phyloP scores from a whole-genome alignment of 2,888 invertebrate species.

The Dolichomitus sp. region DNA sequence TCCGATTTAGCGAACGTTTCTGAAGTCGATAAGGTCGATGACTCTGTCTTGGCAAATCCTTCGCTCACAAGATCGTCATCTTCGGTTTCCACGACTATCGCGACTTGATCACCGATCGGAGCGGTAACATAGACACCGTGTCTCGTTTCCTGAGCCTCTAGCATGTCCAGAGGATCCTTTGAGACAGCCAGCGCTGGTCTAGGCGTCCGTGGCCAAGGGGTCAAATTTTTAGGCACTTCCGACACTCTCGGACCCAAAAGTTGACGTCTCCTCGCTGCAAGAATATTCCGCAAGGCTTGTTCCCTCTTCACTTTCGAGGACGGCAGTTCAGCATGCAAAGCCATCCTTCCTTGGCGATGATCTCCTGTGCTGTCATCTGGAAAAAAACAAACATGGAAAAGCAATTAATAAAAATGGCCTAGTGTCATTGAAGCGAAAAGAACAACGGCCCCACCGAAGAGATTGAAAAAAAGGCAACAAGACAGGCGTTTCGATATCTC shows the following conservation, averaged over 20 bases:
- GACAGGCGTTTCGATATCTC: conserved; percentile 16
- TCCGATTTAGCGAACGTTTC: neutral
- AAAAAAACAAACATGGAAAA: conserved; percentile 57
- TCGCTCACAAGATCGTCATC: conserved; percentile 53
- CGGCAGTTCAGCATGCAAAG: conserved; percentile 76
- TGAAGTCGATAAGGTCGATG: conserved; percentile 9
- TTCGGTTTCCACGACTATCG: conserved; percentile 48
- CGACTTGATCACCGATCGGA: conserved; percentile 60
- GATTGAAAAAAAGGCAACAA: neutral
- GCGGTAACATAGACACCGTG: conserved; percentile 78
- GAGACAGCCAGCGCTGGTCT: conserved; percentile 55
- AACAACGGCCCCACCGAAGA: neutral
- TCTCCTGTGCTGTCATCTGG: conserved; percentile 74
- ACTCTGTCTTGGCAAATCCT: conserved; percentile 19
- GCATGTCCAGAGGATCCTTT: conserved; percentile 71
- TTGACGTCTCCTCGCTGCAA: conserved; percentile 89
- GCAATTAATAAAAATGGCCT: neutral
- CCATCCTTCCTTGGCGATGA: conserved; percentile 77
- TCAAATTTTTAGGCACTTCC: conserved; percentile 67
- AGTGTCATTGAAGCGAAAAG: conserved; percentile 1
- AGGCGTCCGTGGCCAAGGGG: conserved; percentile 61
- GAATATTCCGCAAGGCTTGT: conserved; percentile 83
- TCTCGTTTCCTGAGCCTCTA: conserved; percentile 80
- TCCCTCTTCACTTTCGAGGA: conserved; percentile 81
- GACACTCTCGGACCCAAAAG: conserved; percentile 87